These are phyloP conservation scores for Bos javanicus DNA, from an alignment of 2,113 vertebrate genomes.

Conservation along the genomic window DNA sequence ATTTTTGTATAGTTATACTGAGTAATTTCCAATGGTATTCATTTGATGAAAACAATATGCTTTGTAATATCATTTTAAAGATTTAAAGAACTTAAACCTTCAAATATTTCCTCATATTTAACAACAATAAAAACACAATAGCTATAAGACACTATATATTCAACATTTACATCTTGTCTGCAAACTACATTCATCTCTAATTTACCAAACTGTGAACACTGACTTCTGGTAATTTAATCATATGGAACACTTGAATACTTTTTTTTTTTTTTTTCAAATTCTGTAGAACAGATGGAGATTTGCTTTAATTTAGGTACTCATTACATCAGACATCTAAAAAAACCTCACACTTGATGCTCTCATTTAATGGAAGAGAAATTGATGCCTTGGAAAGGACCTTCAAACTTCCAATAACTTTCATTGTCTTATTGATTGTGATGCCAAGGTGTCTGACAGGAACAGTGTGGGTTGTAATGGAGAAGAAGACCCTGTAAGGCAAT, in stretches of 20 bases:
- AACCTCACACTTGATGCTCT: background rate
- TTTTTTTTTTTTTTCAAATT: background rate
- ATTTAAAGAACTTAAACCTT: background rate
- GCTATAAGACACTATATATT: background rate
- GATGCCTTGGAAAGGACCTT: background rate
- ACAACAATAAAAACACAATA: background rate
- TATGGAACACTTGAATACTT: background rate
- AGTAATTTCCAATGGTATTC: background rate
- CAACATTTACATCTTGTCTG: background rate
- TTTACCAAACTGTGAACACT: background rate
- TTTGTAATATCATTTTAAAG: background rate
- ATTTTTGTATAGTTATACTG: background rate
- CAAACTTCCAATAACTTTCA: background rate
- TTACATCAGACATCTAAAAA: background rate
- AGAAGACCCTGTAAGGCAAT: accelerated
- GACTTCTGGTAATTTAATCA: background rate
- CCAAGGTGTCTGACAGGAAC: background rate
- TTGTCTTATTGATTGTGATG: background rate
- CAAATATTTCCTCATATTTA: background rate
- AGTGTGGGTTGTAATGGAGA: background rate
- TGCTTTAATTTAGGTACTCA: background rate
- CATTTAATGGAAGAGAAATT: background rate
- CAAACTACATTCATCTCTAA: background rate
- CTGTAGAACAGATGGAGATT: background rate
- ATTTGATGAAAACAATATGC: background rate